phyloP scores from a whole-genome alignment of 2,113 vertebrate species.

The Aspiorhynchus laticeps region DNA sequence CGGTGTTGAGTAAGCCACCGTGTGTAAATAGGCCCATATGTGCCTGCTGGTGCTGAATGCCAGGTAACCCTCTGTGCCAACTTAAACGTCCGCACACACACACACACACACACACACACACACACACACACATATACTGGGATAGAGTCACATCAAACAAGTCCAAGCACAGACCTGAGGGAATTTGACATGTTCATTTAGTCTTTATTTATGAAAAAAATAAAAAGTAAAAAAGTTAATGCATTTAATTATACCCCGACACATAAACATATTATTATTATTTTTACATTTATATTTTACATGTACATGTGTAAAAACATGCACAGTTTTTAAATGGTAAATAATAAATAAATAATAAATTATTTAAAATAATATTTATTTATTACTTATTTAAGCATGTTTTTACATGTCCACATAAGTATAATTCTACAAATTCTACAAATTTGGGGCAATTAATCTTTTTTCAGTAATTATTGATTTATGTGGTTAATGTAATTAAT shows the following conservation, averaged over 20 bases:
- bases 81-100: slow-evolving; percentile 24
- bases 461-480: too few species aligned
- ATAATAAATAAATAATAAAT: too few species aligned
- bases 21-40: slow-evolving; percentile 28
- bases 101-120: slow-evolving; percentile 24
- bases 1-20: not conserved
- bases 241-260: not conserved
- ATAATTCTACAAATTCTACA: too few species aligned
- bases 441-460: too few species aligned
- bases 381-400: too few species aligned
- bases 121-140: not conserved
- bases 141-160: slow-evolving; percentile 14
- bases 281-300: too few species aligned
- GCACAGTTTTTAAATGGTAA: not conserved
- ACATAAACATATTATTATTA: not conserved
- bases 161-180: not conserved
- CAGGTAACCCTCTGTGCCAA: slow-evolving; percentile 32
- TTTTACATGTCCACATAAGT: too few species aligned
- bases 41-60: slow-evolving; percentile 22
- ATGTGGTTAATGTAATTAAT: too few species aligned
- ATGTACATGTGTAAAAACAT: too few species aligned
- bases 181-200: not conserved
- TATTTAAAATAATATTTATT: too few species aligned
- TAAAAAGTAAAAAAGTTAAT: not conserved
- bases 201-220: not conserved